phyloP scores from a whole-genome alignment of 1,140 invertebrate genomes.

The Thaumetopoea pityocampa region DNA sequence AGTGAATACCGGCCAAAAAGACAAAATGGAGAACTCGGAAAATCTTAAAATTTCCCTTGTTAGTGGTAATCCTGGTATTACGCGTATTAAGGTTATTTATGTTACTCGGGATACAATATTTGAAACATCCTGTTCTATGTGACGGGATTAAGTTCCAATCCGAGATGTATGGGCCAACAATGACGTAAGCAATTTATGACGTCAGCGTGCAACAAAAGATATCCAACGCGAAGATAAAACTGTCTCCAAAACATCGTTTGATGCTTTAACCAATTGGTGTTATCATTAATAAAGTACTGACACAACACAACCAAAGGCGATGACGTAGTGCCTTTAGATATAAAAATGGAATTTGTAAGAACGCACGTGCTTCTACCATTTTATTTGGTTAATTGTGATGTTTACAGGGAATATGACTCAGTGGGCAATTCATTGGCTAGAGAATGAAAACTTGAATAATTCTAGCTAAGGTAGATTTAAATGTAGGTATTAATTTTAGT shows the following conservation, averaged over 20 bases:
- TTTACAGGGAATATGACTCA: no score
- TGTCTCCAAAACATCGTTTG: slow-evolving; percentile 63
- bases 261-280: slow-evolving; percentile 35
- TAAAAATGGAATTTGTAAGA: slow-evolving; percentile 41
- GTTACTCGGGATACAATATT: slow-evolving; percentile 4
- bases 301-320: slow-evolving; percentile 44
- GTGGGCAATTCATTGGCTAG: no score
- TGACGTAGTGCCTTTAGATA: slow-evolving; percentile 37
- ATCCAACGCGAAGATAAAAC: slow-evolving; percentile 54
- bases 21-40: no score
- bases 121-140: slow-evolving; percentile 42
- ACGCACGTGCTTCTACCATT: slow-evolving; percentile 30
- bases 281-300: slow-evolving; percentile 68
- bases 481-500: no score
- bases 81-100: not conserved
- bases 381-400: slow-evolving; percentile 1
- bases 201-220: slow-evolving; percentile 68
- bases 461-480: no score
- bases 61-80: no score
- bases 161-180: slow-evolving; percentile 57
- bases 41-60: no score
- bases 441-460: no score
- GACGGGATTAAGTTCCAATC: slow-evolving; percentile 47
- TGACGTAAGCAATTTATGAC: slow-evolving; percentile 60
- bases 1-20: no score